Base-by-base conservation (phyloP, 2,888 invertebrate species). In the Aromia moschata region DNA sequence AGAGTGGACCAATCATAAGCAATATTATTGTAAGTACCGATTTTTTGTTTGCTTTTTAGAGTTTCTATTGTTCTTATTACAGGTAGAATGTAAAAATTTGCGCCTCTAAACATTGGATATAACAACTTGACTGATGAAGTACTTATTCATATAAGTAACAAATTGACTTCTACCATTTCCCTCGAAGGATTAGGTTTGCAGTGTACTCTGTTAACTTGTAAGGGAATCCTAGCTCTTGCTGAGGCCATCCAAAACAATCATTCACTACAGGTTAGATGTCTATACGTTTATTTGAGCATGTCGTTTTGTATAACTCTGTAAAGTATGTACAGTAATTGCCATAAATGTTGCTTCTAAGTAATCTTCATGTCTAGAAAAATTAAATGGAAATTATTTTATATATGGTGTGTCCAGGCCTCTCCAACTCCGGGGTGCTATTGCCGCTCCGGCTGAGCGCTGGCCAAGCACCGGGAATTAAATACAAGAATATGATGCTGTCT, bases 141-240 rank as follows among this genome's bases (percentile, higher is more conserved):
- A 37, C 68, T 79, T 38, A 58, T 56, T 12, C 68, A 73, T 51
- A 74, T 78, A 16, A 70, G 67, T 58, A 65, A 65, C 11, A 70
- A 75, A 49, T 64, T 79, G 44, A 64, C 67, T 16, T 49, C 38
- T 12, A 76, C 75, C 2, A 63, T 59, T 11, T 69, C 74, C 36
- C 60, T 79, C 14, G 76, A 79, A 68, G 78, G 78, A n/a, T 62
- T 79, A 30, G 79, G 79, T 11, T 62, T 79, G 45, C 79, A 79
- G 55, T 74, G 76, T 15, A 79, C 79, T 3, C 63, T 79, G 11
- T 64, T 79, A 46, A 79, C 79, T 11, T 78, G 78, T 61, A 74
- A 71, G 59, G 79, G 79, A 12, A 73, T 77, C 18, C 58, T 65
- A 38, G 60, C 56, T 15, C 66, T 79, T 7, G 72, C 78, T 4